Conservation (phyloP, 2,113 vertebrate genomes). For the Ophiodon elongatus region DNA sequence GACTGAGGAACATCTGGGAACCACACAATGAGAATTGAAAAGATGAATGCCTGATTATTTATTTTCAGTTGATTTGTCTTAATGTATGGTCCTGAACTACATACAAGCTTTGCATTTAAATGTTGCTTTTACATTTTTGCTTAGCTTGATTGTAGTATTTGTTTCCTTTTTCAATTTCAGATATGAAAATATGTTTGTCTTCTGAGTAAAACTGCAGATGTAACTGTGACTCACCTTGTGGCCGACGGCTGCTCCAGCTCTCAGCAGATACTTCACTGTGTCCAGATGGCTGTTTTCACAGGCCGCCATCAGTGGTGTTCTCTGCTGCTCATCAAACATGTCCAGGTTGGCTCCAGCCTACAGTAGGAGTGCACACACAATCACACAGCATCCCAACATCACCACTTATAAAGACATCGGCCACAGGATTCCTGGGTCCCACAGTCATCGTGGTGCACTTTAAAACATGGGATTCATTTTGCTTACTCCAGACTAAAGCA, state of each 20-base stretch:
- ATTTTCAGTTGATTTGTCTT: no score
- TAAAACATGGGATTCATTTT: neutral
- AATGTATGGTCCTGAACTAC: no score
- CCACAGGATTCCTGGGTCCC: neutral
- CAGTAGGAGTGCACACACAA: neutral
- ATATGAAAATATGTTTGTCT: no score
- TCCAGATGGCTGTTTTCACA: constrained; percentile 96
- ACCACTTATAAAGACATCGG: neutral
- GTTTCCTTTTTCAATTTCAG: no score
- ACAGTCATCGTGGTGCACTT: neutral
- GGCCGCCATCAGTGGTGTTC: constrained; percentile 94
- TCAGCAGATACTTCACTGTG: constrained; percentile 94
- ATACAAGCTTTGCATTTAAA: no score
- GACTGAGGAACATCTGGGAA: no score
- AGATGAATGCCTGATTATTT: no score
- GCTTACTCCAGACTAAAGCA: neutral
- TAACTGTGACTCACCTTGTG: constrained; percentile 91
- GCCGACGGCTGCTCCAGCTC: constrained; percentile 91
- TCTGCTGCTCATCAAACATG: constrained; percentile 93
- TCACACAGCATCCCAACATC: neutral
- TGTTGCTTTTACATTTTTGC: no score
- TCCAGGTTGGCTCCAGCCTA: constrained; percentile 97
- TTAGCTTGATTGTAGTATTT: no score
- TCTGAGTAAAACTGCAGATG: no score
- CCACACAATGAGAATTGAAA: no score